phyloP scores from a whole-genome alignment of 2,797 vertebrate genomes.

The Xenentodon cancila region DNA sequence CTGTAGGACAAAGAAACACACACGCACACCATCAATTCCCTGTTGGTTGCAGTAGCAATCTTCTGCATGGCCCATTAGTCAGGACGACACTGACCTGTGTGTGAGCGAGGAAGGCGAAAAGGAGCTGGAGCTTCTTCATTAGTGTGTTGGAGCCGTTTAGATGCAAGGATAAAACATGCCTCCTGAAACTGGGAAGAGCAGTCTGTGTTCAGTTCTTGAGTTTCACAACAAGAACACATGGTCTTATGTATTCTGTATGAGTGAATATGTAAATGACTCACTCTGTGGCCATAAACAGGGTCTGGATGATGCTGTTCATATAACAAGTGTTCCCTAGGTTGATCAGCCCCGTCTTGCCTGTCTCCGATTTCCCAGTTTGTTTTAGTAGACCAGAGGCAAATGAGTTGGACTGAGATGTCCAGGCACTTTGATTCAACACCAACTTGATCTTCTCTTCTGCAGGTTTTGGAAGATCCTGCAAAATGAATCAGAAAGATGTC shows the following conservation, averaged over 20 bases:
- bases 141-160: conserved; percentile 90
- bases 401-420: conserved; percentile 96
- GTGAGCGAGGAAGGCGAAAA: conserved; percentile 97
- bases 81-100: conserved; percentile 88
- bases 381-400: conserved; percentile 90
- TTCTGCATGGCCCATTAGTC: background rate
- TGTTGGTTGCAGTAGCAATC: no score
- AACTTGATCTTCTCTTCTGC: conserved; percentile 94
- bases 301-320: conserved; percentile 99
- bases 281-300: conserved; percentile 98
- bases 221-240: background rate
- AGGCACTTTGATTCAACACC: conserved; percentile 97
- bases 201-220: background rate
- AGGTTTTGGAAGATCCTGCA: conserved; percentile 92
- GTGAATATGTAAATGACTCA: conserved; percentile 75
- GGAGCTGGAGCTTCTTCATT: conserved; percentile 97
- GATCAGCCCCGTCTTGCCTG: conserved; percentile 96
- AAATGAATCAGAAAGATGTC: background rate
- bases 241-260: background rate
- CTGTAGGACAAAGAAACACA: conserved; percentile 71
- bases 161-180: conserved; percentile 92
- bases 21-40: background rate
- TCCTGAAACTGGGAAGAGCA: conserved; percentile 88
- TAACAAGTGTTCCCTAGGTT: conserved; percentile 99
- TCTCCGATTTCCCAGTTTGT: conserved; percentile 95